Percentiles rank a stretch among this genome's conserved stretches.
Conservation (phyloP, 2,888 invertebrate genomes). For the Drosophila colorata region DNA sequence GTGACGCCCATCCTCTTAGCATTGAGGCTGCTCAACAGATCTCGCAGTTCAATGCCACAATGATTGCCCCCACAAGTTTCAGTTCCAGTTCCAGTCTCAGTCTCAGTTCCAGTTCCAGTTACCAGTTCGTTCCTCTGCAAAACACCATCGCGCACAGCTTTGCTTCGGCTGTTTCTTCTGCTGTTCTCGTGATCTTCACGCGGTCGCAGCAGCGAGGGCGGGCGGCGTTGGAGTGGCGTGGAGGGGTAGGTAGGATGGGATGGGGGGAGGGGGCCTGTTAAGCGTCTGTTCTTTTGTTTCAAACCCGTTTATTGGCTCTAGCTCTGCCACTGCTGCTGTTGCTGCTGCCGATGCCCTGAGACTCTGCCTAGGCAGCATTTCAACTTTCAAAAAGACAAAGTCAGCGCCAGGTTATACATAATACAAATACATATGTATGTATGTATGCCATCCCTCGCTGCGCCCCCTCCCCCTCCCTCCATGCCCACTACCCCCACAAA, state of each 20-base stretch:
- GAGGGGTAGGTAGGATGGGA: not conserved
- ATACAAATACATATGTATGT: slow-evolving; percentile 17
- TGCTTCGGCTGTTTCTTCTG: slow-evolving; percentile 16
- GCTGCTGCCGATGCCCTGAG: slow-evolving; percentile 40
- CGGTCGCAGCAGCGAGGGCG: slow-evolving; percentile 35
- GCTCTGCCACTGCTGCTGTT: slow-evolving; percentile 28
- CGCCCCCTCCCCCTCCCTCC: not conserved
- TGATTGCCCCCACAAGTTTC: slow-evolving; percentile 29
- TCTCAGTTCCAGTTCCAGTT: slow-evolving; percentile 61
- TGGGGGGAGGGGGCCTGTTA: slow-evolving; percentile 24
- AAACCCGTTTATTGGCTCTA: slow-evolving; percentile 72
- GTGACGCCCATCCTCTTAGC: slow-evolving; percentile 26
- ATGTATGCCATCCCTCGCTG: no score
- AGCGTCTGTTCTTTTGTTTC: slow-evolving; percentile 77
- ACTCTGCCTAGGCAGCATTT: slow-evolving; percentile 58
- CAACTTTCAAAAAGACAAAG: slow-evolving; percentile 72
- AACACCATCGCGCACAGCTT: slow-evolving; percentile 34
- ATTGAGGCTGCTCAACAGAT: slow-evolving; percentile 11
- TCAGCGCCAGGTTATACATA: slow-evolving; percentile 66
- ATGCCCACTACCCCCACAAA: not conserved
- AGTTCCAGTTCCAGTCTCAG: slow-evolving; percentile 44
- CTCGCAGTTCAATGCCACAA: slow-evolving; percentile 42
- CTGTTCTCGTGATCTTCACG: slow-evolving; percentile 65
- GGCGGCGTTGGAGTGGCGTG: slow-evolving; percentile 9
- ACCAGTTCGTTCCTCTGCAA: slow-evolving; percentile 53